phyloP scores from a whole-genome alignment of 1,140 invertebrate species.

The Microvelia longipes region DNA sequence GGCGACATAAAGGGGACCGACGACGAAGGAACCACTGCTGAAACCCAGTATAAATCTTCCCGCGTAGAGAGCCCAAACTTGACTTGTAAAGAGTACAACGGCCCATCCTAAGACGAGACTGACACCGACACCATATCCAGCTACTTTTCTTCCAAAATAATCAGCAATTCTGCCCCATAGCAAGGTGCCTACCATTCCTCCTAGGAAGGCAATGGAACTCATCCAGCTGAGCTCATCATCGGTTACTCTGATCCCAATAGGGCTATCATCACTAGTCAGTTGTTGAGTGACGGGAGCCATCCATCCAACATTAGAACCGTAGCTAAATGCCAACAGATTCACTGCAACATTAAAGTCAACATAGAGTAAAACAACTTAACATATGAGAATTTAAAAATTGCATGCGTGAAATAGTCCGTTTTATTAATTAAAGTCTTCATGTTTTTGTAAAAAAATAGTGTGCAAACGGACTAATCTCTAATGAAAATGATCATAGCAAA shows the following conservation, averaged over 20 bases:
- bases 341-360: too few relatives aligned
- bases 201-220: slow-evolving; percentile 45
- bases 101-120: slow-evolving; percentile 64
- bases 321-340: slow-evolving; percentile 32
- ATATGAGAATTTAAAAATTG: too few relatives aligned
- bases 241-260: slow-evolving; percentile 31
- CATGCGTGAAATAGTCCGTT: too few relatives aligned
- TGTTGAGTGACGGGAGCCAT: slow-evolving; percentile 32
- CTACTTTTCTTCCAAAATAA: slow-evolving; percentile 53
- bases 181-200: slow-evolving; percentile 55
- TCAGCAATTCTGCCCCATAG: slow-evolving; percentile 53
- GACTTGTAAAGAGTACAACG: slow-evolving; percentile 45
- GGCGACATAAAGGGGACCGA: slow-evolving; percentile 68
- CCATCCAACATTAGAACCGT: slow-evolving; percentile 36
- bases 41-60: slow-evolving; percentile 60
- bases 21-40: slow-evolving; percentile 60
- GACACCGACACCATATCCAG: slow-evolving; percentile 48
- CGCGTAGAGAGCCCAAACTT: slow-evolving; percentile 43
- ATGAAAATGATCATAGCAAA: too few relatives aligned
- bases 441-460: too few relatives aligned
- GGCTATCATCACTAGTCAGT: slow-evolving; percentile 28
- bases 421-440: too few relatives aligned
- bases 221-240: slow-evolving; percentile 43
- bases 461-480: too few relatives aligned
- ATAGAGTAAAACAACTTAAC: too few relatives aligned